Conservation (phyloP, 2,113 vertebrate genomes). For the Silurus glanis region DNA sequence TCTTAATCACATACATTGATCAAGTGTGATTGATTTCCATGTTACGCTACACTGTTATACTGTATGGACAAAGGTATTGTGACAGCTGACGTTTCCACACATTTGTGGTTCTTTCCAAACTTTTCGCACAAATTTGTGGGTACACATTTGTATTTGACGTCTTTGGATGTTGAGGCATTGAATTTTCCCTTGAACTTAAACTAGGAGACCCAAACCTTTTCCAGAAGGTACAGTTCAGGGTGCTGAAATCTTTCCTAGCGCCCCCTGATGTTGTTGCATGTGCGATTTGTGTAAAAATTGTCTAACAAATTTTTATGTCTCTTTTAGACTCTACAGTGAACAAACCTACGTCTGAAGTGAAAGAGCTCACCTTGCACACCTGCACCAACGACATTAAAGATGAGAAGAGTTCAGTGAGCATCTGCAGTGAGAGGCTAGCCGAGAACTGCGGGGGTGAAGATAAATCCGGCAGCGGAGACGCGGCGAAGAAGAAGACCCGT, state of each 20-base stretch:
- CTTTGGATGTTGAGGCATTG: too few relatives aligned
- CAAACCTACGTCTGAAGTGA: slow-evolving; percentile 7
- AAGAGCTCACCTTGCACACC: not conserved
- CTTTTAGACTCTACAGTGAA: slow-evolving; percentile 5
- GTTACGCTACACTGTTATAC: too few relatives aligned
- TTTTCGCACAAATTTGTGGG: not conserved
- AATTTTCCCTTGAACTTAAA: too few relatives aligned
- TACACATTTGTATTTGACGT: too few relatives aligned
- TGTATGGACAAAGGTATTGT: too few relatives aligned
- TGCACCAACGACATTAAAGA: slow-evolving; percentile 10
- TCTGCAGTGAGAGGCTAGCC: slow-evolving; percentile 64
- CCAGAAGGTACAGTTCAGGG: not conserved
- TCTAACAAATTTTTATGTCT: not conserved
- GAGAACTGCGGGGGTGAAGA: slow-evolving; percentile 62
- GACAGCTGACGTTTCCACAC: too few relatives aligned
- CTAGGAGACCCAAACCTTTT: too few relatives aligned
- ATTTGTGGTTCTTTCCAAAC: not conserved
- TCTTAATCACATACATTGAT: too few relatives aligned
- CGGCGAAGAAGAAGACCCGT: slow-evolving; percentile 92
- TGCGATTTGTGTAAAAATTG: not conserved
- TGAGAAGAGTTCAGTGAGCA: not conserved
- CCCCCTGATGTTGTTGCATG: not conserved
- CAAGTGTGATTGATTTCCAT: not conserved
- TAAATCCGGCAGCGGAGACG: slow-evolving; percentile 62
- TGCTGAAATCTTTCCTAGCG: not conserved